Percentiles rank a stretch among this genome's conserved stretches.
These are phyloP conservation scores for Atopsyche davidsoni DNA, from an alignment of 1,140 invertebrate species.

Conservation along the genomic window DNA sequence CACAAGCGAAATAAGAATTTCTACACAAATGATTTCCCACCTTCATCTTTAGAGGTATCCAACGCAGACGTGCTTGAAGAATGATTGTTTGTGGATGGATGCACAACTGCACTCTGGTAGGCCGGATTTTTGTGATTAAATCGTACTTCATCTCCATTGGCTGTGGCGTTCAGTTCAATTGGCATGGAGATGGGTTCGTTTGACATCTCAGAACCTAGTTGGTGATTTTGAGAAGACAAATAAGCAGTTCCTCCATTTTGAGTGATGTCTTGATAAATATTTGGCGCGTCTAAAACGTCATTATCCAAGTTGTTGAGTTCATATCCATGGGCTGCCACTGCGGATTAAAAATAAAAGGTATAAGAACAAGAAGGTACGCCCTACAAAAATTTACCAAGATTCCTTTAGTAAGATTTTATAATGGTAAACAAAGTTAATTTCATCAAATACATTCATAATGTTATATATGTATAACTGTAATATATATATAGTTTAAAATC, in stretches of 20 bases:
- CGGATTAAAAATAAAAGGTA: no score
- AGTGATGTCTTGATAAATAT: conserved; percentile 44
- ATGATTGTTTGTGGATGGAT: conserved; percentile 47
- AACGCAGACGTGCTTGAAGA: conserved; percentile 25
- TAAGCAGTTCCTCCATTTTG: conserved; percentile 25
- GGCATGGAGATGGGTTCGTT: conserved; percentile 48
- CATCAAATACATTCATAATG: no score
- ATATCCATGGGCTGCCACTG: conserved; percentile 55
- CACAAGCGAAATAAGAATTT: not conserved
- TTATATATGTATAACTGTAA: no score
- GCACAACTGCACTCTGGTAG: conserved; percentile 62
- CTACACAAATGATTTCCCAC: conserved; percentile 32
- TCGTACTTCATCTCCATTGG: conserved; percentile 39
- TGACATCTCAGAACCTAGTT: conserved; percentile 31
- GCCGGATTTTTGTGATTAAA: conserved; percentile 68
- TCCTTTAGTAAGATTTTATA: no score
- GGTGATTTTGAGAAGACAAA: conserved; percentile 24
- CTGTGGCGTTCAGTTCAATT: conserved; percentile 35
- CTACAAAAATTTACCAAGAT: no score
- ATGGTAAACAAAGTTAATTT: no score
- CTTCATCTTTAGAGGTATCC: conserved; percentile 41
- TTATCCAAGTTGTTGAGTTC: conserved; percentile 57
- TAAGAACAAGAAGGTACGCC: no score
- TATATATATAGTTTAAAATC: no score
- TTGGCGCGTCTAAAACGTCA: conserved; percentile 53